phyloP scores from a whole-genome alignment of 2,113 vertebrate species.

The Eptesicus fuscus region DNA sequence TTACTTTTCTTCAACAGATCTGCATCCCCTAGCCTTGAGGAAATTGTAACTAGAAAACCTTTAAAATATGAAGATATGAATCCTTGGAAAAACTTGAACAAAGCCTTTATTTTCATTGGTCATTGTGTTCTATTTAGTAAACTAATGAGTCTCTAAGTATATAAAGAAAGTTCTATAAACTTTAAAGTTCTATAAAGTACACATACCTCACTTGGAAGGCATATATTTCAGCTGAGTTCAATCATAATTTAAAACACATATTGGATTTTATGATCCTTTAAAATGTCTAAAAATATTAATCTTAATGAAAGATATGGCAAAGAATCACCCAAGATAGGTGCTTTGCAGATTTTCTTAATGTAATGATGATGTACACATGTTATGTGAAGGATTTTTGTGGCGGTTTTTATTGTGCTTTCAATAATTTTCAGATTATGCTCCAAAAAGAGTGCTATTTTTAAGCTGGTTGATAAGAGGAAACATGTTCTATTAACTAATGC shows the following conservation, averaged over 20 bases:
- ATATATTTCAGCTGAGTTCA: conserved; percentile 21
- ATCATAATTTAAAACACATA: neutral
- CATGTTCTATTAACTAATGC: neutral
- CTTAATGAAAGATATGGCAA: neutral
- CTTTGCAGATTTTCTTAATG: neutral
- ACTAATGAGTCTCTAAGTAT: neutral
- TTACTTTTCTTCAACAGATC: neutral
- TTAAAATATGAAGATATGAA: neutral
- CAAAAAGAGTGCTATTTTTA: neutral
- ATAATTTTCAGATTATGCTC: neutral
- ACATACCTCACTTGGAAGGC: neutral
- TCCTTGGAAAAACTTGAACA: neutral
- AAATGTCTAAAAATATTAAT: neutral
- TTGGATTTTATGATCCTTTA: neutral
- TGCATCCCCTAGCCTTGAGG: neutral
- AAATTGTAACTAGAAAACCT: neutral
- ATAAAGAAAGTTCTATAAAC: neutral
- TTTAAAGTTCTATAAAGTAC: too few species aligned
- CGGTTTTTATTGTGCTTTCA: neutral
- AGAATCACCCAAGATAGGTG: neutral
- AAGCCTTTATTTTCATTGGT: neutral
- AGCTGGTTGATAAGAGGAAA: neutral
- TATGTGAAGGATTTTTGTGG: neutral
- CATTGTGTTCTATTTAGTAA: neutral
- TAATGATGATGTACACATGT: neutral